Evolutionary conservation across 2,888 invertebrate species (phyloP).

Genomic region (Pheosia gnoma): DNA sequence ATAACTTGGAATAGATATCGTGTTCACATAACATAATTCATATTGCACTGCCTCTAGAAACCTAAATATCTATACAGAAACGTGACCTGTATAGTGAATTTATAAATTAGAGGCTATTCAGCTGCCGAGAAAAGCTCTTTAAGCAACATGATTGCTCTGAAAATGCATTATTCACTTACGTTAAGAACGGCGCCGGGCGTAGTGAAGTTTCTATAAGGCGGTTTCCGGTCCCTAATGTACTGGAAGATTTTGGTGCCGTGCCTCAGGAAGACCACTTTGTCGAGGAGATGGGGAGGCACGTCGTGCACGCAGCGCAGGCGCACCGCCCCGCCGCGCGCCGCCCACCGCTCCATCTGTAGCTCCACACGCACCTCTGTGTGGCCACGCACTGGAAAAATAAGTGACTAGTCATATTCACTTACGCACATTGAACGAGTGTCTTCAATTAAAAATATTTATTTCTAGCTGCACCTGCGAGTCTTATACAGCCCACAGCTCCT

Average conservation of each 20-base stretch:
- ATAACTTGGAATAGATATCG: no score
- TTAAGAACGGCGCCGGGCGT: slow-evolving; percentile 90
- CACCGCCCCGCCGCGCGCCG: slow-evolving; percentile 88
- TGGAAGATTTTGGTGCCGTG: slow-evolving; percentile 90
- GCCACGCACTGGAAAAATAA: slow-evolving; percentile 60
- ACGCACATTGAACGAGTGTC: no score
- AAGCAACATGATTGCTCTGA: slow-evolving; percentile 14
- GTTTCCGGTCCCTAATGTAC: slow-evolving; percentile 90
- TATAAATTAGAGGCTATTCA: slow-evolving; percentile 14
- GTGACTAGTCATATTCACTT: no score
- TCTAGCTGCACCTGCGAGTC: no score
- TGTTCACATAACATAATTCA: no score
- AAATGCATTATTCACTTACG: slow-evolving; percentile 82
- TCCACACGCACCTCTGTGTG: slow-evolving; percentile 86
- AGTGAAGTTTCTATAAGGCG: slow-evolving; percentile 88
- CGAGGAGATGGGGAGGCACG: slow-evolving; percentile 88
- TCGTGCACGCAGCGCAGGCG: slow-evolving; percentile 90
- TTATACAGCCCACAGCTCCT: no score
- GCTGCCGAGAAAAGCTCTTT: slow-evolving; percentile 17
- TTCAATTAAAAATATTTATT: no score
- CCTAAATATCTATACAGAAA: no score
- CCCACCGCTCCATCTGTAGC: slow-evolving; percentile 88
- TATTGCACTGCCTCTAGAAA: no score
- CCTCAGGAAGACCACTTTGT: slow-evolving; percentile 91
- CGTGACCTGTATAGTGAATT: not conserved